These are phyloP conservation scores for Eretmochelys imbricata DNA, from an alignment of 2,113 vertebrate species.

Conservation along the genomic window DNA sequence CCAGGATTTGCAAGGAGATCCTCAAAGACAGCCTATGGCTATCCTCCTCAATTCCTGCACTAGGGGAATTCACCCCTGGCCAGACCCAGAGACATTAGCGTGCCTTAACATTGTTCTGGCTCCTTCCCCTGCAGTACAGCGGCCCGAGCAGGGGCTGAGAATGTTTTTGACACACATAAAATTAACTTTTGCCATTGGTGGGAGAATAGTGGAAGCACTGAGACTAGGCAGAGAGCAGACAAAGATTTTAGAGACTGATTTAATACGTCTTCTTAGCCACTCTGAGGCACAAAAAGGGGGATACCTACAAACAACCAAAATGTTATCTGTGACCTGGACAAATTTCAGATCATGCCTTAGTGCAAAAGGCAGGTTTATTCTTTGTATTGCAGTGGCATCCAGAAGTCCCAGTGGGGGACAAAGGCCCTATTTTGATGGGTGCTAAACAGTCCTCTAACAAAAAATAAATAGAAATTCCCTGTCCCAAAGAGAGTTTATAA, in stretches of 20 bases:
- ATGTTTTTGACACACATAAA: background rate
- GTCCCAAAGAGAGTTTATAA: background rate
- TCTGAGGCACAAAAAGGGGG: background rate
- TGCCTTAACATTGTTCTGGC: background rate
- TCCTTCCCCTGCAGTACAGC: background rate
- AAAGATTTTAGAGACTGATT: background rate
- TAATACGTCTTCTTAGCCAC: background rate
- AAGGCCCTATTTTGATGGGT: background rate
- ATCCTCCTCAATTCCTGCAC: background rate
- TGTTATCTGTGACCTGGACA: background rate
- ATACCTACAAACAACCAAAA: background rate
- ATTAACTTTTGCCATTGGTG: background rate
- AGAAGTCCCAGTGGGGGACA: background rate
- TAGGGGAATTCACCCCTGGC: background rate
- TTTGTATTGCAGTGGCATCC: constrained; percentile 14
- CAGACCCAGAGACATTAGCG: background rate
- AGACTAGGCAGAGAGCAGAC: background rate
- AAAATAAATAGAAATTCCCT: background rate
- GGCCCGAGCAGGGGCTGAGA: background rate
- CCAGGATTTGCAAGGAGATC: background rate
- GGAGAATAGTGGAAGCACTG: fast-evolving
- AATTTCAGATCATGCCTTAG: background rate
- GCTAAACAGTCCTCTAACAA: background rate
- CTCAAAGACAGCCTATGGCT: background rate
- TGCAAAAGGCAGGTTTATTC: fast-evolving